Base-by-base conservation (phyloP, 1,140 invertebrate species). In the Arion vulgaris region DNA sequence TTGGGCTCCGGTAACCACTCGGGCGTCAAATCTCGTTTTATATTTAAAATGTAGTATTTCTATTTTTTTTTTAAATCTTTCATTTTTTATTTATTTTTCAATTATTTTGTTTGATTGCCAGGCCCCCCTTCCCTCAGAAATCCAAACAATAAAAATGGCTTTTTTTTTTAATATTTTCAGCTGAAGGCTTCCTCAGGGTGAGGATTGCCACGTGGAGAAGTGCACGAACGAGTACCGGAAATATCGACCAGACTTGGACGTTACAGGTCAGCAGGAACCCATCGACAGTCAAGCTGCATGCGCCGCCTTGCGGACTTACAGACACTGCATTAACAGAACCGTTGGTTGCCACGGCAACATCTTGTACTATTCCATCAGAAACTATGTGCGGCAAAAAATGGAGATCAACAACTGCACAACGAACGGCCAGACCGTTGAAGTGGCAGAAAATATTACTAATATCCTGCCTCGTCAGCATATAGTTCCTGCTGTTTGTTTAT, bases 261-360 rank as follows among this genome's bases (percentile, higher is more conserved):
- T 66, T 39, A 38, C 11, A 23, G 53, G 53, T 4, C 74, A 39
- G 0, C n/a, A 41, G 11, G 73, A 19, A 0, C 83, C 85, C 13
- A 84, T 84, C n/a, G 83, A 91, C 15, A 88, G 84, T 36, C 62
- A 86, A 0, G 79, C 76, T 0, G 90, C 87, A 75, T 94, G 93
- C 86, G 84, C 84, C 19, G 85, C 92, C 11, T 87, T 93, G n/a
- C 79, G 88, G 36, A 87, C 85, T 9, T 93, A 93, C 89, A 68
- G 80, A 34, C 83, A 86, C 36, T 94, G 93, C 87, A 85, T 94
- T 39, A 87, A 88, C 36, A 80, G 78, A 11, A 83, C 71, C 23
- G 51, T 28, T 13, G 85, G 86, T 15, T 94, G 93, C 83, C 87
- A 91, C 9, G 93, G 93, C 9, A 87, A 94, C 84, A 87, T 94